Base-by-base conservation (phyloP, 1,140 invertebrate species). In the Macrostomum lignano region DNA sequence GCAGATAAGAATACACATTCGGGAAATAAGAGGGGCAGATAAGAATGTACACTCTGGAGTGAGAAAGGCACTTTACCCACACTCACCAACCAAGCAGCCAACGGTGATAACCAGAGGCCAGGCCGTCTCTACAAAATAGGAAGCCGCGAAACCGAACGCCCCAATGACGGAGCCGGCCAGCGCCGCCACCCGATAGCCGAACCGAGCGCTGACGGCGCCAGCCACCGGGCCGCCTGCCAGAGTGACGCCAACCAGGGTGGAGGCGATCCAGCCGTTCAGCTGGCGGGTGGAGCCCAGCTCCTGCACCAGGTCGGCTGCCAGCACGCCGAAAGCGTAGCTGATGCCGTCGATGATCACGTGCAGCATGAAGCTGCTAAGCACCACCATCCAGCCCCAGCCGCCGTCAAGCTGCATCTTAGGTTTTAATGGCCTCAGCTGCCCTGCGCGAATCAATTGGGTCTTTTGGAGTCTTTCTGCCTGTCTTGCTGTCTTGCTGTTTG, bases 311-410 rank as follows among this genome's bases (percentile, higher is more conserved):
- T 74, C 69, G 10, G 65, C 36, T 24, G 49, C 42, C 29, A 52
- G 46, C 10, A 53, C 42, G 2, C 52, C 54, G 39, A 62, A 60
- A 9, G 58, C 52, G 37, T 58, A 62, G 4, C 49, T 44, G 29
- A 62, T 48, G 7, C 86, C 86, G 51, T 96, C 86, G n/a, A 91
- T 78, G 39, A 94, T 75, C 60, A 94, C 71, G 65, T 94, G 93
- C 53, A 81, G 84, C 67, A 93, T 70, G 56, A 96, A 96, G 6
- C 76, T 82, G 26, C 76, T 79, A 44, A 84, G 70, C 19, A 91
- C 82, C 38, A 94, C 72, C 52, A 84, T 68, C 81, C 81, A 88
- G 1, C 77, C 79, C 51, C 75, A 79, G 7, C 51, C 51, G 6
- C 45, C 46, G 34, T 32, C 59, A 7, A 59, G 46, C n/a, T n/a